Evolutionary conservation across 30 jellyfish, hydroid and myxozoan genomes (phyloP).

Genomic region (Nemopilema nomurai): DNA sequence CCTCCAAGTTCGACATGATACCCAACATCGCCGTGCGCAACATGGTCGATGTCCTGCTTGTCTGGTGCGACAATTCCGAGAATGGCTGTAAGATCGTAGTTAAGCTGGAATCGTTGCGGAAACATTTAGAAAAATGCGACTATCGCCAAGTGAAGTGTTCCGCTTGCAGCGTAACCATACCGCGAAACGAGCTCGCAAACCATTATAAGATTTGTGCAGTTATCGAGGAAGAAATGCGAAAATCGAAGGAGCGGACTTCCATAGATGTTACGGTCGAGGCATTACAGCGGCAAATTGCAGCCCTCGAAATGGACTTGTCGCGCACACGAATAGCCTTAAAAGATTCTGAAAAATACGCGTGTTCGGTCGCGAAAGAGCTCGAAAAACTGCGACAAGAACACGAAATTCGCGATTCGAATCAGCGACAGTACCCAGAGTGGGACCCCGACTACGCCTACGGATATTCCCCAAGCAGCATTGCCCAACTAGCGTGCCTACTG

Average conservation of each 20-base stretch:
- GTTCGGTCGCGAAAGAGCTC: conserved; percentile 65
- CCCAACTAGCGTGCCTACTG: conserved; percentile 81
- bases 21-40: conserved; percentile 84
- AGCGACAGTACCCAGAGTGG: conserved; percentile 76
- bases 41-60: conserved; percentile 71
- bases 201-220: conserved; percentile 76
- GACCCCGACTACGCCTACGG: conserved; percentile 95
- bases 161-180: conserved; percentile 75
- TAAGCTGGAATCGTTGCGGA: conserved; percentile 67
- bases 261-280: conserved; percentile 70
- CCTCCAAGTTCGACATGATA: conserved; percentile 80
- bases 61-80: conserved; percentile 87
- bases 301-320: conserved; percentile 75
- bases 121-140: conserved; percentile 78
- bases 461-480: conserved; percentile 94
- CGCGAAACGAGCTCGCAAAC: conserved; percentile 74
- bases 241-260: conserved; percentile 20
- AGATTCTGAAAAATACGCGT: conserved; percentile 69
- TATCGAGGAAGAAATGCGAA: conserved; percentile 67
- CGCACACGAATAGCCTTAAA: conserved; percentile 72
- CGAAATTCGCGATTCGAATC: conserved; percentile 66
- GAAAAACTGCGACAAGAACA: conserved; percentile 65
- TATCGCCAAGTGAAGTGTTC: conserved; percentile 84
- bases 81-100: conserved; percentile 85
- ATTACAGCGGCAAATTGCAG: conserved; percentile 75